Evolutionary conservation across 2,797 vertebrate species (phyloP).

Genomic region (Sebastes nivosus): DNA sequence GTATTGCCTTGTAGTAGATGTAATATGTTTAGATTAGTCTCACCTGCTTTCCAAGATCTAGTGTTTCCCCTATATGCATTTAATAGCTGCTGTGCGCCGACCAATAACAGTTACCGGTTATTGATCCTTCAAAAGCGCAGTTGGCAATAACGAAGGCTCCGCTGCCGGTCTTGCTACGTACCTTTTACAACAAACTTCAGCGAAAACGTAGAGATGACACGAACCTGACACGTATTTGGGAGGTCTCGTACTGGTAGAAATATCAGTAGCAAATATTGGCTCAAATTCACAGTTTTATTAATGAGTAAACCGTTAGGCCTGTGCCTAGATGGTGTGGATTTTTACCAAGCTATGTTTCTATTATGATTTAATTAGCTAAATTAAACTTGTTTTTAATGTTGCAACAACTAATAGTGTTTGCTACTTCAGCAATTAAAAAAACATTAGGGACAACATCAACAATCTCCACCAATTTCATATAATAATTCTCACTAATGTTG

Average conservation of each 20-base stretch:
- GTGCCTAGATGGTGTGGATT: no score
- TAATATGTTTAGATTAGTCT: neutral
- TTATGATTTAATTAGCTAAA: no score
- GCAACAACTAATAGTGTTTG: no score
- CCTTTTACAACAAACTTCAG: neutral
- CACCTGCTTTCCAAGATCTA: neutral
- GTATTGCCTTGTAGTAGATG: neutral
- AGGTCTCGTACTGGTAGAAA: neutral
- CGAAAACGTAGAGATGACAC: neutral
- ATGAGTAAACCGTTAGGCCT: no score
- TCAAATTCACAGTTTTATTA: neutral
- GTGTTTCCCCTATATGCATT: neutral
- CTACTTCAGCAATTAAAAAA: no score
- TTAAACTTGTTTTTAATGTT: no score
- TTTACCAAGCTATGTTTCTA: no score
- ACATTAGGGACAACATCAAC: no score
- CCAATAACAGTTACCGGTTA: neutral
- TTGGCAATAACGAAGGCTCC: neutral
- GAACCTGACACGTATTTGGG: neutral
- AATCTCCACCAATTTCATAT: no score
- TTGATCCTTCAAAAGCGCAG: neutral
- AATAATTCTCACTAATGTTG: no score
- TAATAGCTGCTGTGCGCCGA: rapidly evolving
- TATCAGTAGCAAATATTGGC: neutral
- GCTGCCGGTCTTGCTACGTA: rapidly evolving